Base-by-base conservation (phyloP, 1,140 invertebrate species). In the Leptoteleia sp. region DNA sequence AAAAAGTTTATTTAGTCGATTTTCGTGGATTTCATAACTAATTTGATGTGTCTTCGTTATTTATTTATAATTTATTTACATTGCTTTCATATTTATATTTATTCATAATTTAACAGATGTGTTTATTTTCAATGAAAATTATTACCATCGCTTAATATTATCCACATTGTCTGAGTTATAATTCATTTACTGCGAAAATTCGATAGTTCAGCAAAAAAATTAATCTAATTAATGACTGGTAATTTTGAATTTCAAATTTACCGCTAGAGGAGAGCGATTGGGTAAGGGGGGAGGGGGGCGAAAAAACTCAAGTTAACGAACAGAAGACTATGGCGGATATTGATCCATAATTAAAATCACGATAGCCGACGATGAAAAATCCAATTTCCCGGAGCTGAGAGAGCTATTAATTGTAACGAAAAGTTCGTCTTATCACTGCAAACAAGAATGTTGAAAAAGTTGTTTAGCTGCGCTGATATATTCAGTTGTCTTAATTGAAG, bases 401-500 rank as follows among this genome's bases (percentile, higher is more conserved):
- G 62, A 37, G 48, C 17, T 40, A 68, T 76, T 54, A 76, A 65
- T 67, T 37, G 55, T 68, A 59, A 76, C 55, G 38, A 55, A 76
- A 75, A 76, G 72, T 76, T 76, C 31, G 38, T 62, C 47, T 67
- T 76, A 76, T 68, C 72, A 54, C 31, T 37, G 45, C 62, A 62
- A 68, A 68, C 43, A 62, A 40, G 61, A 75, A 68, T 31, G 40
- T 31, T 61, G 12, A 65, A 61, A 68, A 76, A 76, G 52, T 76
- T 76, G 62, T 76, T 76, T 76, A 48, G 62, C 43, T 5, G 16
- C 15, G 61, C 57, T 68, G 72, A 68, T 76, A 62, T 76, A 76
- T 76, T 67, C 72, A 61, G 62, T 61, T 61, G 72, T 67, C 72
- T 76, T 76, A 67, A 76, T 76, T 76, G 72, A 76, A 68, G 72